Conservation (phyloP, 2,113 vertebrate genomes). For the Ploceus nigricollis region DNA sequence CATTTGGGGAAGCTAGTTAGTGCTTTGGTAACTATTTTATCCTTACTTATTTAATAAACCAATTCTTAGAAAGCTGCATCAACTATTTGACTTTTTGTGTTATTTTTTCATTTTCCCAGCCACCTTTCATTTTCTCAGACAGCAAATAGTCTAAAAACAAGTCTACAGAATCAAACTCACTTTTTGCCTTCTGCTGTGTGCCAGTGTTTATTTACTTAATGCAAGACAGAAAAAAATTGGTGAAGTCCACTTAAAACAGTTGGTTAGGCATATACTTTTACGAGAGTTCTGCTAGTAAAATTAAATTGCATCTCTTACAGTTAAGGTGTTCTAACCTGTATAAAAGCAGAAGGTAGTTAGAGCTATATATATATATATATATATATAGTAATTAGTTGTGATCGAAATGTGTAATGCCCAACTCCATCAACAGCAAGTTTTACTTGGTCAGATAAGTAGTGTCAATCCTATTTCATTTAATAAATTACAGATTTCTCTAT, state of each 20-base stretch:
- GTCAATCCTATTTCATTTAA: neutral
- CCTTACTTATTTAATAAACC: neutral
- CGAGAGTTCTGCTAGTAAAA: neutral
- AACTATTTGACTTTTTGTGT: neutral
- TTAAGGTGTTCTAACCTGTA: neutral
- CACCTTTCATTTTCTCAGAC: neutral
- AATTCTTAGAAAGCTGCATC: neutral
- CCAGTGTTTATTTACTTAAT: neutral
- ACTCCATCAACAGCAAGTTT: neutral
- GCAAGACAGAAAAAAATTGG: neutral
- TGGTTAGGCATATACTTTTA: neutral
- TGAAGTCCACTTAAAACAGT: neutral
- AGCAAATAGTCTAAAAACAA: neutral
- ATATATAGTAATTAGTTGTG: neutral
- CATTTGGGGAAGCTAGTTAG: neutral
- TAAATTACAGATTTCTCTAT: neutral
- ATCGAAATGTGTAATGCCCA: neutral
- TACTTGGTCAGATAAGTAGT: neutral
- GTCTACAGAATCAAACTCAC: neutral
- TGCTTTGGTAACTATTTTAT: neutral
- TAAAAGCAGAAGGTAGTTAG: neutral
- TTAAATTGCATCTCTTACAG: neutral
- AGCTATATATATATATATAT: neutral
- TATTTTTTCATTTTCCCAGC: neutral
- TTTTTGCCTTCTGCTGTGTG: neutral